Conservation (phyloP, 2,888 invertebrate species). For the Epinotia brunnichana region DNA sequence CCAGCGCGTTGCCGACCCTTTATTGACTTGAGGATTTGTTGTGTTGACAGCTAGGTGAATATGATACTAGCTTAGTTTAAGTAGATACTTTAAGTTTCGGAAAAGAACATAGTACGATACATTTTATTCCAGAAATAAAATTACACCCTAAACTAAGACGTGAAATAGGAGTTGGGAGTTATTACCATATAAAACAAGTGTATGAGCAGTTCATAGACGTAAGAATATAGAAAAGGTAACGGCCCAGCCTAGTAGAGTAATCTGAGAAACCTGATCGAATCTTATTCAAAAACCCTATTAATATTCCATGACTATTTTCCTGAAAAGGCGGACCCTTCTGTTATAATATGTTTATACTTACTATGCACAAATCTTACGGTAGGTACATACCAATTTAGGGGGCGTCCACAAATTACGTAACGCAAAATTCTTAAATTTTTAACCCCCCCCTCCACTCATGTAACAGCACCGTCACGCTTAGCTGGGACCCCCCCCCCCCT, state of each 20-base stretch:
- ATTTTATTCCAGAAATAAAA: too few species aligned
- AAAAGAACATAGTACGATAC: too few species aligned
- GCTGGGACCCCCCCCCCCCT: too few species aligned
- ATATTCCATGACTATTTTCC: slow-evolving; percentile 21
- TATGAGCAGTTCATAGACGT: not conserved
- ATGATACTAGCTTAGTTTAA: too few species aligned
- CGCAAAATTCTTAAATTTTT: too few species aligned
- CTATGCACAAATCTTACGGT: slow-evolving; percentile 9
- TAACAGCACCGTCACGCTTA: too few species aligned
- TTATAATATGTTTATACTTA: not conserved
- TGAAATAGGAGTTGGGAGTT: not conserved
- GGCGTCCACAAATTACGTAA: too few species aligned
- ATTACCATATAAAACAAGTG: not conserved
- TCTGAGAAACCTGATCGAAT: slow-evolving; percentile 13
- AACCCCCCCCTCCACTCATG: too few species aligned
- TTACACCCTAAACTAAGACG: not conserved
- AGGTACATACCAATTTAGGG: not conserved
- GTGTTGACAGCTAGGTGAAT: too few species aligned
- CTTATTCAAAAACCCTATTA: slow-evolving; percentile 24
- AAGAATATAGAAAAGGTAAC: not conserved
- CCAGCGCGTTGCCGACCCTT: too few species aligned
- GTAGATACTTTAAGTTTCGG: too few species aligned
- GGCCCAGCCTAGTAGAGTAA: not conserved
- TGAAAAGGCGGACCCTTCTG: slow-evolving; percentile 7
- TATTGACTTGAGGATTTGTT: too few species aligned